phyloP scores from a whole-genome alignment of 2,113 vertebrate genomes.

The Meriones unguiculatus region DNA sequence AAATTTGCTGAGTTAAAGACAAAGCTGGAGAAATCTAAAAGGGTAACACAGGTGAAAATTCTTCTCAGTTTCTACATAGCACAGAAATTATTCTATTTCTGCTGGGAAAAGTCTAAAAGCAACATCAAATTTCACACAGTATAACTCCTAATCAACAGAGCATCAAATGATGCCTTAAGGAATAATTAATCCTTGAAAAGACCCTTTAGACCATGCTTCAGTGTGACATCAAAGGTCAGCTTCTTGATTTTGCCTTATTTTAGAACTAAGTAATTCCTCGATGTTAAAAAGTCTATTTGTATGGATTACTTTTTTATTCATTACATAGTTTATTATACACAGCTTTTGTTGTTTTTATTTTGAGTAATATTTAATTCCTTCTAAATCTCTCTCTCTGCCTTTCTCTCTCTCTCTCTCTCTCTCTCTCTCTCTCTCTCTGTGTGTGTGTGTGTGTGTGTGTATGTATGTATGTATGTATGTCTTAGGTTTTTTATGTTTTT shows the following conservation, averaged over 20 bases:
- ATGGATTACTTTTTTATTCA: not conserved
- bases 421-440: too few relatives aligned
- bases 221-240: not conserved
- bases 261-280: not conserved
- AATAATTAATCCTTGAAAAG: not conserved
- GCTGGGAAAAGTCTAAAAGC: not conserved
- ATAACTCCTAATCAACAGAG: not conserved
- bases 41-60: not conserved
- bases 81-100: not conserved
- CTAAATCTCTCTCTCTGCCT: not conserved
- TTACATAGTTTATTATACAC: not conserved
- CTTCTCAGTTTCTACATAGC: not conserved
- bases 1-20: not conserved
- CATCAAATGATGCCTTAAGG: not conserved
- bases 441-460: too few relatives aligned
- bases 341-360: not conserved
- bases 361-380: not conserved
- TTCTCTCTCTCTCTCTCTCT: not conserved
- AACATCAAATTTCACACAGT: not conserved
- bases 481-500: not conserved
- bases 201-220: not conserved
- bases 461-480: not conserved
- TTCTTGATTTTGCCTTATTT: not conserved
- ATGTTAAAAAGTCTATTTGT: not conserved
- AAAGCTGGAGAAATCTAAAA: not conserved